Percentiles rank a stretch among this genome's conserved stretches.
These are phyloP conservation scores for Urocyon cinereoargenteus DNA, from an alignment of 2,797 vertebrate species.

Conservation along the genomic window DNA sequence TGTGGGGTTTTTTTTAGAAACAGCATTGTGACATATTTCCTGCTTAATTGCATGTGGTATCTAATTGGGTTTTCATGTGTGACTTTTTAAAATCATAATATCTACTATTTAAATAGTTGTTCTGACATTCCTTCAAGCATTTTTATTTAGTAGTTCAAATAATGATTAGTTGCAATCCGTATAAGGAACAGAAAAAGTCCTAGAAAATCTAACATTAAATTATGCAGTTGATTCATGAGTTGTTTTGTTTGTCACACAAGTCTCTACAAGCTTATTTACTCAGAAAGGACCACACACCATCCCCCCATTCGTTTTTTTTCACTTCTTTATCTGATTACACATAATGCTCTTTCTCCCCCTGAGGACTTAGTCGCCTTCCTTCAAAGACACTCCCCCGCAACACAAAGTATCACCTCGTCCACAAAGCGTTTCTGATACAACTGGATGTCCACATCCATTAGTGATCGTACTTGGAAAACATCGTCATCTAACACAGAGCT, in stretches of 20 bases:
- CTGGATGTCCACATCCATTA: not conserved
- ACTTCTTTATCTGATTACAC: not conserved
- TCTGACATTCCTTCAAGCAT: not conserved
- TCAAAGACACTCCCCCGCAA: not conserved
- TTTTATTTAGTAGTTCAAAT: slow-evolving; percentile 11
- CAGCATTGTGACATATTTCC: not conserved
- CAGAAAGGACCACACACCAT: not conserved
- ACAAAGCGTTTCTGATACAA: slow-evolving; percentile 11
- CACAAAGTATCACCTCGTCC: not conserved
- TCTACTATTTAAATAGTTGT: slow-evolving; percentile 33
- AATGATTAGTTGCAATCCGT: not conserved
- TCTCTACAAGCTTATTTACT: not conserved
- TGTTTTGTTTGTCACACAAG: not conserved
- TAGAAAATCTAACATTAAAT: slow-evolving; percentile 14
- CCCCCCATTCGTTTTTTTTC: not conserved
- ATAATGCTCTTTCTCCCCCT: not conserved
- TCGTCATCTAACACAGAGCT: not conserved
- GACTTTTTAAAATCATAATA: slow-evolving; percentile 29
- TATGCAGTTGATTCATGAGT: not conserved
- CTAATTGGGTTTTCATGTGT: not conserved
- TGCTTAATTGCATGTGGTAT: slow-evolving; percentile 5
- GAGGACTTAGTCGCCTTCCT: not conserved
- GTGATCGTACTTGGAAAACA: slow-evolving; percentile 34
- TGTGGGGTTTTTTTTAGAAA: not conserved
- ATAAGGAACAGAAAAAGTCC: not conserved